phyloP scores from a whole-genome alignment of 2,797 vertebrate species.

The Microhierax caerulescens region DNA sequence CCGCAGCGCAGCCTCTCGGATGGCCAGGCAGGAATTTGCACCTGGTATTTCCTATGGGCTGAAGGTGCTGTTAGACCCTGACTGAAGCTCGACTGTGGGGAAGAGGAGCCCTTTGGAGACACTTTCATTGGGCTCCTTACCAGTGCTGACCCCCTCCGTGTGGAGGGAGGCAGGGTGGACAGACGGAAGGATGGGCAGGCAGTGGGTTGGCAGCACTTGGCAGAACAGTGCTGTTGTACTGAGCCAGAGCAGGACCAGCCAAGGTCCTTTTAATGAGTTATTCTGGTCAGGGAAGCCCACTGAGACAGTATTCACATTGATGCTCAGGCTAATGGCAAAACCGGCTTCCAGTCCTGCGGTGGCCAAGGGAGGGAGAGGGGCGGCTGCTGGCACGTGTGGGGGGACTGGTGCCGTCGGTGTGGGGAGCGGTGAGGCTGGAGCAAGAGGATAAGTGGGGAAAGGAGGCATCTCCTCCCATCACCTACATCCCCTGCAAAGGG shows the following conservation, averaged over 20 bases:
- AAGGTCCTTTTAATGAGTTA: slow-evolving; percentile 32
- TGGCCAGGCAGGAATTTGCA: not conserved
- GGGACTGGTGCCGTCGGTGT: fast-evolving
- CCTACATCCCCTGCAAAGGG: not conserved
- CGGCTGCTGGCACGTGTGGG: not conserved
- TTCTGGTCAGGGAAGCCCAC: not conserved
- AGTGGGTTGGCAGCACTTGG: not conserved
- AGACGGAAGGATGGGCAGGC: not conserved
- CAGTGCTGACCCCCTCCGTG: not conserved
- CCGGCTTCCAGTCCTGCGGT: not conserved
- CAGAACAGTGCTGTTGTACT: not conserved
- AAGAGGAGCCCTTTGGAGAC: not conserved
- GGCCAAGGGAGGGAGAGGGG: not conserved
- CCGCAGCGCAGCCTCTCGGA: fast-evolving
- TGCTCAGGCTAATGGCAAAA: slow-evolving; percentile 28
- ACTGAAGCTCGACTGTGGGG: not conserved
- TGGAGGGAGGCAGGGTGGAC: not conserved
- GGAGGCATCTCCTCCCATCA: fast-evolving
- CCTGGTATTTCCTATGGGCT: not conserved
- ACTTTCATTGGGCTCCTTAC: not conserved
- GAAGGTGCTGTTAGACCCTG: not conserved
- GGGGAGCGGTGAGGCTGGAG: not conserved
- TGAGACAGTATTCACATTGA: slow-evolving; percentile 46
- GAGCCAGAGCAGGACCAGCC: not conserved
- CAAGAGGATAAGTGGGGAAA: not conserved